phyloP scores from a whole-genome alignment of 2,113 vertebrate genomes.

The Pavo muticus region DNA sequence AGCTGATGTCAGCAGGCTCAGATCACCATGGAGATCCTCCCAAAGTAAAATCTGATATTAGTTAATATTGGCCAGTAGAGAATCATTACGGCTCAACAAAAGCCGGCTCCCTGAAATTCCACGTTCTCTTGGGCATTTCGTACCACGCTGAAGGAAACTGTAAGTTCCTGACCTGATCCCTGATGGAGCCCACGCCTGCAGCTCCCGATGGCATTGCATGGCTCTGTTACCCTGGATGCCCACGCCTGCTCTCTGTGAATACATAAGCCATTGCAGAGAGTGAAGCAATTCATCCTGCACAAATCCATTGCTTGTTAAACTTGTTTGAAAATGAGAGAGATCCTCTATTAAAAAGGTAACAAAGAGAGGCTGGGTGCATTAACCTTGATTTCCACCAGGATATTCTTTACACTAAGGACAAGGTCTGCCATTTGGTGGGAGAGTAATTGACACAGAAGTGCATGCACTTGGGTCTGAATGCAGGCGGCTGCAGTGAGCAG shows the following conservation, averaged over 20 bases:
- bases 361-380: not conserved
- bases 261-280: not conserved
- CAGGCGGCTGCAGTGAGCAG: not conserved
- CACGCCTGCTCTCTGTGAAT: not conserved
- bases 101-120: not conserved
- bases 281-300: not conserved
- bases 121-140: not conserved
- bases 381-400: not conserved
- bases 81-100: not conserved
- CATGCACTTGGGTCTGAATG: not conserved
- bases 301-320: not conserved
- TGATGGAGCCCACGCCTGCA: not conserved
- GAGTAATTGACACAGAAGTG: not conserved
- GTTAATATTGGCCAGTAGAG: not conserved
- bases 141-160: not conserved
- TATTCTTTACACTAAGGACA: not conserved
- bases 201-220: not conserved
- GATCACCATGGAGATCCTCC: constrained; percentile 66
- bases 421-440: not conserved
- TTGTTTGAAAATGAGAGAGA: not conserved
- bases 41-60: constrained; percentile 39
- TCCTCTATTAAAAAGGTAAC: not conserved
- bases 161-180: not conserved
- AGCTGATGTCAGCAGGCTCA: constrained; percentile 46
- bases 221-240: not conserved